Base-by-base conservation (phyloP, 2,888 invertebrate genomes). In the Acrobasis consociella region DNA sequence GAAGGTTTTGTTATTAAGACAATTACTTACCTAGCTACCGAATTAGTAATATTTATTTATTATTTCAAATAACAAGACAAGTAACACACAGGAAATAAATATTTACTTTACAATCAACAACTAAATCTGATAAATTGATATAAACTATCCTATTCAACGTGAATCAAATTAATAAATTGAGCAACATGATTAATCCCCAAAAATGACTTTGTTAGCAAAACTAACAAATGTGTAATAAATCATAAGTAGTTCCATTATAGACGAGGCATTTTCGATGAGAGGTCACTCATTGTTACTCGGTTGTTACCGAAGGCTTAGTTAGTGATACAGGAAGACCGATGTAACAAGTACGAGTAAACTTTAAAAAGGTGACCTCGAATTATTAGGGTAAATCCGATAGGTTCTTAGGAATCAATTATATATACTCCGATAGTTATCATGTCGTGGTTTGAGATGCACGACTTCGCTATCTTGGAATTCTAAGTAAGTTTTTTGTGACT, bases 241-340 rank as follows among this genome's bases (percentile, higher is more conserved):
- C 77, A 80, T 22, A 82, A 82, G 78, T 73, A 76, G 66, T 71
- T 68, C 69, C 76, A 80, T 74, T 77, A 72, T 70, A 65, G 71
- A 69, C 72, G 67, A 71, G 76, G 76, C 65, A 72, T 82, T 81
- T 56, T 74, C 71, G 72, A 64, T 38, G 67, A 78, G 76, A 89
- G 86, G 87, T 85, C 86, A 72, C 70, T 67, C 67, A 83, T 87
- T 87, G 84, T 86, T 75, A 64, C 62, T 77, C 69, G 72, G 76
- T 76, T 75, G 73, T 79, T 71, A 68, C 69, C 65, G 71, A 82
- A 71, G 73, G 67, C 65, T 71, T 73, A 65, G 65, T 60, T 66
- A 66, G 69, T 61, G 53, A 65, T 70, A 59, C 72, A 77, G 77
- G 77, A 78, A 77, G 76, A 76, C 60, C 61, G 52, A 60, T 67